Percentiles rank a stretch among this genome's conserved stretches.
phyloP scores from a whole-genome alignment of 2,888 invertebrate species.

The Lasioglossum oenotherae region DNA sequence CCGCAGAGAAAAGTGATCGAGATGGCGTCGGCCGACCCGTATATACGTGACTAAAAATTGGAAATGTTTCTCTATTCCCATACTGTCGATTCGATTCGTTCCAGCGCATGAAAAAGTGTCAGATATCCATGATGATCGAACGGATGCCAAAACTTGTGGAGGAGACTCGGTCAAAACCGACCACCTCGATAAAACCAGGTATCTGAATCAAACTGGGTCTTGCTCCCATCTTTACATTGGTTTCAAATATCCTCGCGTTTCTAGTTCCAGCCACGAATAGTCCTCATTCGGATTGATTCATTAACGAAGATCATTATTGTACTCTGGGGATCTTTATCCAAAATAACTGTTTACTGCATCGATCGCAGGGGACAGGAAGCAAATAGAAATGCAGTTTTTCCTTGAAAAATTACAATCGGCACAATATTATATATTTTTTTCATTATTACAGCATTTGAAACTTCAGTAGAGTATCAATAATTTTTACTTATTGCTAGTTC shows the following conservation, averaged over 20 bases:
- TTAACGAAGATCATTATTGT: not conserved
- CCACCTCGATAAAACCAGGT: constrained; percentile 1
- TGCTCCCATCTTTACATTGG: not conserved
- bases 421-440: no score
- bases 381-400: no score
- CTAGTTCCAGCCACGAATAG: not conserved
- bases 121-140: constrained; percentile 43
- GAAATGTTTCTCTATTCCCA: constrained; percentile 5
- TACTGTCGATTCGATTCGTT: constrained; percentile 2
- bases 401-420: no score
- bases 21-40: not conserved
- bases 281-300: not conserved
- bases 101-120: constrained; percentile 12
- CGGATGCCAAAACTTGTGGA: constrained; percentile 30
- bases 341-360: not conserved
- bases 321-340: not conserved
- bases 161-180: constrained; percentile 39
- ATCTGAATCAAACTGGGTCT: not conserved
- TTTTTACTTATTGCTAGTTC: no score
- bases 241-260: not conserved
- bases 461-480: no score
- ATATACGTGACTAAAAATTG: constrained; percentile 14
- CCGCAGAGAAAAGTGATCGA: not conserved
- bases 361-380: no score
- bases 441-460: no score